Base-by-base conservation (phyloP, 2,797 vertebrate genomes). In the Siniperca scherzeri region DNA sequence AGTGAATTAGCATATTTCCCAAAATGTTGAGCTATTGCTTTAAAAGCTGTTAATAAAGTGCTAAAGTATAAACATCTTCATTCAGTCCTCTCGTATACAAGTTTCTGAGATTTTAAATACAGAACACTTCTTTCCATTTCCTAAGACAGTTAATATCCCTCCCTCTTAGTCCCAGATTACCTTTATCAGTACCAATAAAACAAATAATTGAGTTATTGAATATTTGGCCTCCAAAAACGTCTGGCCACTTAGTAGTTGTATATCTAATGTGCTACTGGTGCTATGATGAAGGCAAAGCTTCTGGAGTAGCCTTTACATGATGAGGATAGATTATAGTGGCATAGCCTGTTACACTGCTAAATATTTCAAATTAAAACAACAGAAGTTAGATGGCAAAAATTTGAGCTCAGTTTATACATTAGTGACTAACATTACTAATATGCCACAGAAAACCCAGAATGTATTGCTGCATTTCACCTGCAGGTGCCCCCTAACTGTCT, bases 391-490 rank as follows among this genome's bases (percentile, higher is more conserved):
- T 27, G 16, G 2, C 36, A 64, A 14, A 38, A 21, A 57, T 38
- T 22, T 59, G 8, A 61, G 52, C 46, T 60, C 21, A 3, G 38
- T 53, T 61, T 55, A 40, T 7, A 74, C 66, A 46, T 11, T 21
- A n/a, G 65, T 21, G 22, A 25, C 6, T 50, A 40, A 75, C 46
- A 70, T 53, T 12, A 50, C 19, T 9, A 55, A 3, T 25, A 21
- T n/a, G 19, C 21, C 33, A 62, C 14, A 62, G 25, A 72, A 42
- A 64, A 59, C 81, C 80, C 66, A 77, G 25, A 82, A 74, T 81
- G 44, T 69, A 27, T 70, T 73, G 33, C 70, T 70, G n/a, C 42
- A 14, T 71, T n/a, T 73, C 80, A 77, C 75, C 77, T 77, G 64
- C 52, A 69, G 65, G 50, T 71, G 76, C 38, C 69, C 3, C 57